Percentiles rank a stretch among this genome's conserved stretches.
Conservation (phyloP, 2,797 vertebrate species). For the Centropyge bicolor region DNA sequence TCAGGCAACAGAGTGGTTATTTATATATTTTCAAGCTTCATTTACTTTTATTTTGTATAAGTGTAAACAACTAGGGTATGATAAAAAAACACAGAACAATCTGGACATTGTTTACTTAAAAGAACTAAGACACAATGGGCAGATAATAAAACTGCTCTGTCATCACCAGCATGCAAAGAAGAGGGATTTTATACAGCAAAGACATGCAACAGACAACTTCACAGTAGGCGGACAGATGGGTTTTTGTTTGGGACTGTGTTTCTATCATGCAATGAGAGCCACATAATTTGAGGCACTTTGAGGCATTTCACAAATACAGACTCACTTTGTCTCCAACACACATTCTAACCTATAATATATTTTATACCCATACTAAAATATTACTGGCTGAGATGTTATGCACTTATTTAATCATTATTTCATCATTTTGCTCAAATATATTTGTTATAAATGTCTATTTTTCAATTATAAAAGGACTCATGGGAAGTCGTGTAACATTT, state of each 20-base stretch:
- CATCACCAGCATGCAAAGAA: constrained; percentile 6
- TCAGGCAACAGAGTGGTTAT: neutral
- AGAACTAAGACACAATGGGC: neutral
- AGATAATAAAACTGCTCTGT: constrained; percentile 2
- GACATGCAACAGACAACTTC: neutral
- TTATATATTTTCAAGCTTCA: constrained; percentile 1
- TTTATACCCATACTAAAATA: no score
- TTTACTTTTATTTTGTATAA: neutral
- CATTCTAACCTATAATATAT: no score
- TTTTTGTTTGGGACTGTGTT: no score
- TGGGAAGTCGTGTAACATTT: neutral
- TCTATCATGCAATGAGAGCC: no score
- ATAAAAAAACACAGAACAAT: neutral
- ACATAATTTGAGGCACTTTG: no score
- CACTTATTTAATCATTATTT: no score
- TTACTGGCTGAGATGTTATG: no score
- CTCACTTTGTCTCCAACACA: no score
- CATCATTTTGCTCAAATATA: no score
- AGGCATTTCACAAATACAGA: no score
- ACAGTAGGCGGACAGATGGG: no score
- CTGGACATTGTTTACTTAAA: neutral
- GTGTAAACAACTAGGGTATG: neutral
- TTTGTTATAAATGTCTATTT: neutral
- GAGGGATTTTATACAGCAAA: neutral
- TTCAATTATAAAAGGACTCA: neutral